Conservation (phyloP, 1,140 invertebrate genomes). For the Melipona quadrifasciata region DNA sequence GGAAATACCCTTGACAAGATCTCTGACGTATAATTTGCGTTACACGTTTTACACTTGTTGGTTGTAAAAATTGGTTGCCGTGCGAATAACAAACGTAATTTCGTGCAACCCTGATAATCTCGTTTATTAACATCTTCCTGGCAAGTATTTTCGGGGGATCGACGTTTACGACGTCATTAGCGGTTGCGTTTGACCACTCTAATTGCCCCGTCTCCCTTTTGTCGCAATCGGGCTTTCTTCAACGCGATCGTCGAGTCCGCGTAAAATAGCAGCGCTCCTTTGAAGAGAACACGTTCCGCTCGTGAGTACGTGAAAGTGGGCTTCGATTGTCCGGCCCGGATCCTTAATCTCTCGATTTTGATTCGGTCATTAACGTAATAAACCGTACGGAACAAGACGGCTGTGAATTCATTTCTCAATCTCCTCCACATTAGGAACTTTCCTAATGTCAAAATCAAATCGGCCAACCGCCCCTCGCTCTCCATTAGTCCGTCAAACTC, state of each 20-base stretch:
- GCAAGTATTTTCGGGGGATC: too few relatives aligned
- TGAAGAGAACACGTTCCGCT: not conserved
- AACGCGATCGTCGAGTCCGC: not conserved
- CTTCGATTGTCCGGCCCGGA: not conserved
- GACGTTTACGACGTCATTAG: too few relatives aligned
- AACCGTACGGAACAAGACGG: not conserved
- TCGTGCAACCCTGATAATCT: too few relatives aligned
- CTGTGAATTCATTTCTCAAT: conserved; percentile 8
- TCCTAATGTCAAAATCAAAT: not conserved
- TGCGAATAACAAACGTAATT: too few relatives aligned
- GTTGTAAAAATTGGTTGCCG: too few relatives aligned
- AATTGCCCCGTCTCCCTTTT: conserved; percentile 41
- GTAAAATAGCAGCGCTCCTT: conserved; percentile 7
- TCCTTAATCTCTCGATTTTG: not conserved
- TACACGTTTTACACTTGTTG: too few relatives aligned
- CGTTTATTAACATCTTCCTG: too few relatives aligned
- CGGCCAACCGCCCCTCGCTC: not conserved
- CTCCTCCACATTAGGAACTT: not conserved
- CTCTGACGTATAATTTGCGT: too few relatives aligned
- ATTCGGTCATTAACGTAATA: conserved; percentile 5
- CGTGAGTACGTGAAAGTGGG: not conserved
- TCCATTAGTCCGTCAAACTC: not conserved
- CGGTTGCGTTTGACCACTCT: conserved; percentile 25
- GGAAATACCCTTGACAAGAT: too few relatives aligned
- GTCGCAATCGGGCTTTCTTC: not conserved